A percentile compares a stretch with the other conserved stretches of the same genome.
These are phyloP conservation scores for Heliocidaris tuberculata DNA, from an alignment of 35 echinoderm and acorn worm genomes.

Conservation along the genomic window DNA sequence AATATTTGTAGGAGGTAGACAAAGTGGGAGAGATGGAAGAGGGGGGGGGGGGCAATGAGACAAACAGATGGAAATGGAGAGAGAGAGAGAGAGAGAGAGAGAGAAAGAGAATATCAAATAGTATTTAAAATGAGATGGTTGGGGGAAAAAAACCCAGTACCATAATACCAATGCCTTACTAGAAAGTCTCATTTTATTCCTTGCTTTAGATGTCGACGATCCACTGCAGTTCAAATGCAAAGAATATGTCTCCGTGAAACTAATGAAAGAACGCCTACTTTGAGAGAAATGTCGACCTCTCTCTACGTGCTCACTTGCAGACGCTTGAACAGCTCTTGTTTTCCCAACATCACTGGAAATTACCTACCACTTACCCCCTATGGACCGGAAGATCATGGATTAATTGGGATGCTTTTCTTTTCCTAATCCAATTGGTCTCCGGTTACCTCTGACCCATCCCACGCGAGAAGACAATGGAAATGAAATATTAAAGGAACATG, in stretches of 20 bases:
- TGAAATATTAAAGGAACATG: neutral
- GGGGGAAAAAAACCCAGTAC: too few relatives aligned
- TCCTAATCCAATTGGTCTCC: neutral
- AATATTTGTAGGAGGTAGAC: neutral
- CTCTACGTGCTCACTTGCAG: neutral
- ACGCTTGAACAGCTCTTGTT: neutral
- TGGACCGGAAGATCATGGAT: neutral
- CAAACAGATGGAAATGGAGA: neutral
- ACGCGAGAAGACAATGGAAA: neutral
- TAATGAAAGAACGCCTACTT: neutral
- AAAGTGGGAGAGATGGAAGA: neutral
- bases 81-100: neutral
- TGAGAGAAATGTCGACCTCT: neutral
- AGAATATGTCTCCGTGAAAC: neutral
- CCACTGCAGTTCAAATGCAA: neutral
- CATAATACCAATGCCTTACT: too few relatives aligned
- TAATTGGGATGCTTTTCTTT: neutral
- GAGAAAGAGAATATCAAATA: neutral
- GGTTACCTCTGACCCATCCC: neutral
- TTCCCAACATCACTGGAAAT: neutral
- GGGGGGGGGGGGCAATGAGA: neutral
- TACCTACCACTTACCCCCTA: neutral
- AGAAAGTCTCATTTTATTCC: neutral
- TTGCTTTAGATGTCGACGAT: neutral
- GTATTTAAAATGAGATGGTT: too few relatives aligned